Evolutionary conservation across 2,797 vertebrate genomes (phyloP), one percentile per base, ranked within the genome.

Genomic region (Eulemur coronatus): DNA sequence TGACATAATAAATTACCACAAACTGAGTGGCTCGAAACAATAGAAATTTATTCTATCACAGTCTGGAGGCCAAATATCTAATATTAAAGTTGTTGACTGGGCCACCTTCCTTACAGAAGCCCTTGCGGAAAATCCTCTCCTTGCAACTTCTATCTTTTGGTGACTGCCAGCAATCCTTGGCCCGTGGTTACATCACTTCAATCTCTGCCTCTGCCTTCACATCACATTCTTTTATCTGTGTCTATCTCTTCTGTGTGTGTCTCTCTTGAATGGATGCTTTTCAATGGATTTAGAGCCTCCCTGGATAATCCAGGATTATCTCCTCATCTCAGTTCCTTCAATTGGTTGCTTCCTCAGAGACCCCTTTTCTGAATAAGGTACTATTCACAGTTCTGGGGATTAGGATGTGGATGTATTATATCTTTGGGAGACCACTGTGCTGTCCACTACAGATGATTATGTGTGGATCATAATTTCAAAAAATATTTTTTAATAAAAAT

Each of bases 401-500:
- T 52, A 57, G 9, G 14, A 91, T 46, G 4, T 46, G 2, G 8
- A 33, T 26, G 20, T 24, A 84, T 28, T 59, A 59, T 28, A 28
- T 59, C 0, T 63, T 91, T 57, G 8, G 7, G 8, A 4, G 26
- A 0, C 0, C 11, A 72, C n/a, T 22, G 67, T 61, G 18, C 1
- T 67, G 67, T 28, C 55, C 24, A 63, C 57, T 79, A 52, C n/a
- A 67, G 69, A 73, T 59, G 15, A 65, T 55, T 72, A 84, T 33
- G 5, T 24, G 57, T 73, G 55, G 20, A 24, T 72, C 24, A 67
- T 38, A 67, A 50, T 48, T 65, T n/a, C 15, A n/a, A 65, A 65
- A 18, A n/a, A 65, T 65, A 65, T 78, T 59, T 73, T 14, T 80
- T 69, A 92, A 88, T 67, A 8, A 13, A 35, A 79, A 72, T 81